Conservation (phyloP, 2,113 vertebrate species). For the Myrmecobius fasciatus region DNA sequence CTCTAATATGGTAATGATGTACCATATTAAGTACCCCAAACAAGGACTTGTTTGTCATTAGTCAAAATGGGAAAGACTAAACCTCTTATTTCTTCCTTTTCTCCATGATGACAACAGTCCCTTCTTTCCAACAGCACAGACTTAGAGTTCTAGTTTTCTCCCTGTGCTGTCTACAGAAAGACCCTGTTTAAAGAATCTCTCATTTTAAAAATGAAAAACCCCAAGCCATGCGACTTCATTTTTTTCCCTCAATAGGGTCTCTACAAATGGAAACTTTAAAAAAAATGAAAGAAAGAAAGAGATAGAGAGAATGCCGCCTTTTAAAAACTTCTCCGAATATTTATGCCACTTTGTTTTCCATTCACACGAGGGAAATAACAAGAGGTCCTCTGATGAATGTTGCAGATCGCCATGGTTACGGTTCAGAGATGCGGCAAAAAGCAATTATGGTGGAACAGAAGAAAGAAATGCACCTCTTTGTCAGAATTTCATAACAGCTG, state of each 20-base stretch:
- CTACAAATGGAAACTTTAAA: conserved; percentile 45
- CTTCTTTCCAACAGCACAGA: conserved; percentile 73
- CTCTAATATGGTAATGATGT: conserved; percentile 72
- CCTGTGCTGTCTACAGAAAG: conserved; percentile 63
- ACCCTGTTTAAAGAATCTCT: conserved; percentile 44
- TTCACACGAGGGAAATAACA: conserved; percentile 88
- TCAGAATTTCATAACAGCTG: conserved; percentile 92
- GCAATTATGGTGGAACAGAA: conserved; percentile 89
- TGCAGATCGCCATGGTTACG: conserved; percentile 91
- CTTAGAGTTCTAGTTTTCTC: conserved; percentile 68
- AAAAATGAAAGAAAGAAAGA: not conserved
- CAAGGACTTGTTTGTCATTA: conserved; percentile 80
- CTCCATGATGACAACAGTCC: conserved; percentile 70
- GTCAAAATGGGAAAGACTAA: conserved; percentile 80
- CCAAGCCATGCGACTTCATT: conserved; percentile 51
- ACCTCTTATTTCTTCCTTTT: conserved; percentile 67
- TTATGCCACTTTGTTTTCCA: conserved; percentile 80
- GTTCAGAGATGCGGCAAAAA: conserved; percentile 90
- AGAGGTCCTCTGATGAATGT: conserved; percentile 89
- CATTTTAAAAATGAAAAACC: conserved; percentile 70
- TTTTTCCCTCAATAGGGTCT: conserved; percentile 59
- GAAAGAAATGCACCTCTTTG: conserved; percentile 89
- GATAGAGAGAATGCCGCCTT: conserved; percentile 47
- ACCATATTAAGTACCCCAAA: conserved; percentile 70
- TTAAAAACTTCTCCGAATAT: conserved; percentile 81